Evolutionary conservation across 1,140 invertebrate species (phyloP), one percentile per base, ranked within the genome.

Genomic region (Telenomus remus): DNA sequence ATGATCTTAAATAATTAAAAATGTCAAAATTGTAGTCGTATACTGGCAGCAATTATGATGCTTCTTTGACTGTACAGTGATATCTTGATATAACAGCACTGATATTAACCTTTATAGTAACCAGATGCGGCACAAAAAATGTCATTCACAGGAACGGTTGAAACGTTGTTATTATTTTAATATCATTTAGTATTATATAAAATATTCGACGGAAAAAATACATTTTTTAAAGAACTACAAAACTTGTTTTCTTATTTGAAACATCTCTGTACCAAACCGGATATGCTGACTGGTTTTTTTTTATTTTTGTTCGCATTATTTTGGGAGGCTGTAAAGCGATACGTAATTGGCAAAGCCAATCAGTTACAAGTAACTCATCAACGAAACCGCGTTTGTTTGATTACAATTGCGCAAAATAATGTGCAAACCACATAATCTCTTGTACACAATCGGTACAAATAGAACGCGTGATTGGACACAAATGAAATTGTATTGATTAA

Each of bases 401-500:
- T 74, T 74, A 68, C 63, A 68, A 68, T 74, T 74, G 50, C 42
- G 44, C 56, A 66, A 74, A 74, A 74, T 68, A 61, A 68, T 68
- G 39, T 51, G 39, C 35, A 68, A 68, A 75, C 72, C 72, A 12
- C 64, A 75, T 68, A 68, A 75, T 75, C 64, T 56, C 60, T 70
- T 53, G 64, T 72, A 64, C 69, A 64, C 63, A 59, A 74, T 74
- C 56, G 34, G 47, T 47, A 56, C 53, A 68, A 75, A 68, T 75
- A 75, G 72, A 75, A 68, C 56, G 43, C 50, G 56, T 68, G 72
- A 75, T 75, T 75, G 64, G 59, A 64, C 68, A 59, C 46, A 68
- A 68, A 75, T 63, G 63, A 66, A 74, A 68, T 68, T 55, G 56
- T 68, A 75, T 75, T 68, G 72, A 68, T 75, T 68, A 64, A 68